phyloP scores from a whole-genome alignment of 2,888 invertebrate genomes.

The Hirtodrosophila cameraria region DNA sequence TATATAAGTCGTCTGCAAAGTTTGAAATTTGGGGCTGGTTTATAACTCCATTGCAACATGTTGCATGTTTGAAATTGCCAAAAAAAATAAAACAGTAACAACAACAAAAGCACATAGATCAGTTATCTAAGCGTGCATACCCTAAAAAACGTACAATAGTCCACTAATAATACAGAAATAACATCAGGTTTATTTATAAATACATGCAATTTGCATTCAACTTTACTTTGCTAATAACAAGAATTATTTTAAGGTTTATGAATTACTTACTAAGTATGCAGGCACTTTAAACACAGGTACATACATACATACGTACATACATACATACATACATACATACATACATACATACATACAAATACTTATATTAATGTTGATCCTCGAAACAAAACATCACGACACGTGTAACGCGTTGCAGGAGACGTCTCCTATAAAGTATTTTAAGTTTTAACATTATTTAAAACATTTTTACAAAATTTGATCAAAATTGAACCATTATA shows the following conservation, averaged over 20 bases:
- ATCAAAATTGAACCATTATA: too few species aligned
- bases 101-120: slow-evolving; percentile 36
- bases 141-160: slow-evolving; percentile 3
- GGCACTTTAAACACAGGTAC: too few species aligned
- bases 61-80: slow-evolving; percentile 68
- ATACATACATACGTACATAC: too few species aligned
- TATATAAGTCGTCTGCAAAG: slow-evolving; percentile 63
- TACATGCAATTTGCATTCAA: slow-evolving; percentile 20
- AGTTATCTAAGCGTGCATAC: slow-evolving; percentile 47
- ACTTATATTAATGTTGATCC: too few species aligned
- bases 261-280: too few species aligned
- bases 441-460: too few species aligned
- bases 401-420: too few species aligned
- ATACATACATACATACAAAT: too few species aligned
- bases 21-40: slow-evolving; percentile 54
- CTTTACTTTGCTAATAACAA: slow-evolving; percentile 19
- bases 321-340: not conserved
- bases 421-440: too few species aligned
- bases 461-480: too few species aligned
- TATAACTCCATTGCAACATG: slow-evolving; percentile 72
- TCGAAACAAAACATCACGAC: too few species aligned
- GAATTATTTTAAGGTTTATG: slow-evolving; percentile 13
- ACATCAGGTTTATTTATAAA: slow-evolving; percentile 8
- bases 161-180: slow-evolving; percentile 17
- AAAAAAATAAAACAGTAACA: slow-evolving; percentile 25